Evolutionary conservation across 2,888 invertebrate genomes (phyloP).

Genomic region (Corbicula japonica): DNA sequence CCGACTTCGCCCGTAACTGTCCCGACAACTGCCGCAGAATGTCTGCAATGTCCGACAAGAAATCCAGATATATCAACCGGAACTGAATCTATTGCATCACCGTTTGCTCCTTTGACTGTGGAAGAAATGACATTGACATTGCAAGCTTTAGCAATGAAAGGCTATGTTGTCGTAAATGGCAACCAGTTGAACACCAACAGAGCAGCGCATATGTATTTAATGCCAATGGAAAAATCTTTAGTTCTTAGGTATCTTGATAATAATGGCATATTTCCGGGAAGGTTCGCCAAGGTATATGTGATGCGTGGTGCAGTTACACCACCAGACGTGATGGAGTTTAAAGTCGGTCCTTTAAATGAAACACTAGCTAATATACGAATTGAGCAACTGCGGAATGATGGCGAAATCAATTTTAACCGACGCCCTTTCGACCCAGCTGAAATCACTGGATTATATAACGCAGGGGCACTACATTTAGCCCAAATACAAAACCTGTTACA

Average conservation of each 20-base stretch:
- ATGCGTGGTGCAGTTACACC: constrained; percentile 35
- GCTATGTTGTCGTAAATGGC: neutral
- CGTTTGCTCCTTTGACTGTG: constrained; percentile 46
- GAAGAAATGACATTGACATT: constrained; percentile 39
- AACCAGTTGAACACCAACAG: constrained; percentile 20
- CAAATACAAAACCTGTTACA: constrained; percentile 34
- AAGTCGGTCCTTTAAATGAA: constrained; percentile 62
- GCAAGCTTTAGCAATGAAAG: constrained; percentile 1
- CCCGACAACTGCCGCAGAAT: neutral
- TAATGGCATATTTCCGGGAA: constrained; percentile 51
- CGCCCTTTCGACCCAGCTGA: constrained; percentile 57
- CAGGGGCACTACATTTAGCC: constrained; percentile 13
- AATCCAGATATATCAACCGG: constrained; percentile 6
- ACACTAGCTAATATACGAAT: constrained; percentile 13
- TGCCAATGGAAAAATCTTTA: constrained; percentile 37
- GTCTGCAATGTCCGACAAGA: constrained; percentile 12
- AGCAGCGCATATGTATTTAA: constrained; percentile 39
- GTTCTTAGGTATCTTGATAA: constrained; percentile 56
- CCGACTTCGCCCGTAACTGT: neutral
- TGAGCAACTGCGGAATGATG: constrained; percentile 27
- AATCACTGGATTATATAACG: constrained; percentile 14
- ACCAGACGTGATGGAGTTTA: constrained; percentile 62
- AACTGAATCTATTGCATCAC: constrained; percentile 1
- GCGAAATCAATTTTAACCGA: constrained; percentile 51
- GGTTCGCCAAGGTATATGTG: constrained; percentile 60